phyloP scores from a whole-genome alignment of 2,797 vertebrate genomes.

The Acanthurus leucopareius region DNA sequence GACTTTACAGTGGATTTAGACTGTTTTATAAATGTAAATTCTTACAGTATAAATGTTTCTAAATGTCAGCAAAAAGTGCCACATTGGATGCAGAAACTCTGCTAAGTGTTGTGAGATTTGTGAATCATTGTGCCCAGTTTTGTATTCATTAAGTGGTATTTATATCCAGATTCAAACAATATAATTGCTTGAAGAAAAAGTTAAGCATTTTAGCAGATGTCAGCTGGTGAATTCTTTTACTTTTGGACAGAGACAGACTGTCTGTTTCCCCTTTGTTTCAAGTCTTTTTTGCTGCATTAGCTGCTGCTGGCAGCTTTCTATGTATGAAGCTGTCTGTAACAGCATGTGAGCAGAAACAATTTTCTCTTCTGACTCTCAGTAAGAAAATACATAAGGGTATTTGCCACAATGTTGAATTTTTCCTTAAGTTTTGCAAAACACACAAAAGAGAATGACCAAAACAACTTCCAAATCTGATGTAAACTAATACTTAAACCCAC shows the following conservation, averaged over 20 bases:
- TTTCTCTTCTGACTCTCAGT: background rate
- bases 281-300: background rate
- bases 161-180: background rate
- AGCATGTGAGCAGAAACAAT: background rate
- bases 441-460: no score
- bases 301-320: background rate
- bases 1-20: background rate
- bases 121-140: background rate
- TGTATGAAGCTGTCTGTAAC: background rate
- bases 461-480: background rate
- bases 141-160: background rate
- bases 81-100: no score
- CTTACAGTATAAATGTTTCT: no score
- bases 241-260: background rate
- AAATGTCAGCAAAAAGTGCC: no score
- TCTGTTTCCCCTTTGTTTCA: background rate
- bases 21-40: background rate
- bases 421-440: background rate
- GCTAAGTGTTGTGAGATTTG: background rate
- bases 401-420: background rate
- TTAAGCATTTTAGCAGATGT: background rate
- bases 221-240: background rate
- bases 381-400: background rate
- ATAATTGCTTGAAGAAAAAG: background rate
- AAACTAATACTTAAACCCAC: background rate